These are phyloP conservation scores for Diachasmimorpha longicaudata DNA, from an alignment of 1,140 invertebrate genomes.

Conservation along the genomic window DNA sequence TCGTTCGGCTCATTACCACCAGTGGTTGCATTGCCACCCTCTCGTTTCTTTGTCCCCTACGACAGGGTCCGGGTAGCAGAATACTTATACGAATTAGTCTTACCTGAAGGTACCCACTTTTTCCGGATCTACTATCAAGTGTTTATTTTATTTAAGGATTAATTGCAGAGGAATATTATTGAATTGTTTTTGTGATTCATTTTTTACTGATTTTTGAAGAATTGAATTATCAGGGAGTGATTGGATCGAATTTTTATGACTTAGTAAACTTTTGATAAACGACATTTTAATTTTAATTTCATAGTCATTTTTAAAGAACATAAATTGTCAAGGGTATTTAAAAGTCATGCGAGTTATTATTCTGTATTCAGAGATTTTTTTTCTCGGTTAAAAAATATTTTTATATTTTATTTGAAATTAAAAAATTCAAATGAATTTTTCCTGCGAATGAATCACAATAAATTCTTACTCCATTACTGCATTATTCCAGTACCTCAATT, in stretches of 20 bases:
- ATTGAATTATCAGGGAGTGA: not conserved
- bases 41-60: slow-evolving; percentile 82
- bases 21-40: slow-evolving; percentile 58
- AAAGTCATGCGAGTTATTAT: no score
- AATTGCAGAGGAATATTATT: no score
- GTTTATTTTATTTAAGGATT: not conserved
- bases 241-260: no score
- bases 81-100: slow-evolving; percentile 41
- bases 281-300: no score
- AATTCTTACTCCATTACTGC: not conserved
- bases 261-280: not conserved
- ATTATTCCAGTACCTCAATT: not conserved
- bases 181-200: no score
- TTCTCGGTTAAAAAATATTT: no score
- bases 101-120: slow-evolving; percentile 29
- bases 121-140: not conserved
- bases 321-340: no score
- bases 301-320: no score
- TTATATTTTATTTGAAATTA: no score
- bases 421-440: no score
- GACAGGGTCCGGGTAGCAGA: slow-evolving; percentile 58
- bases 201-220: not conserved
- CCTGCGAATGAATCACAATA: no score
- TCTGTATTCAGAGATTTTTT: no score
- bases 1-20: slow-evolving; percentile 69